phyloP scores from a whole-genome alignment of 2,888 invertebrate genomes.

The Pardosa pseudoannulata region DNA sequence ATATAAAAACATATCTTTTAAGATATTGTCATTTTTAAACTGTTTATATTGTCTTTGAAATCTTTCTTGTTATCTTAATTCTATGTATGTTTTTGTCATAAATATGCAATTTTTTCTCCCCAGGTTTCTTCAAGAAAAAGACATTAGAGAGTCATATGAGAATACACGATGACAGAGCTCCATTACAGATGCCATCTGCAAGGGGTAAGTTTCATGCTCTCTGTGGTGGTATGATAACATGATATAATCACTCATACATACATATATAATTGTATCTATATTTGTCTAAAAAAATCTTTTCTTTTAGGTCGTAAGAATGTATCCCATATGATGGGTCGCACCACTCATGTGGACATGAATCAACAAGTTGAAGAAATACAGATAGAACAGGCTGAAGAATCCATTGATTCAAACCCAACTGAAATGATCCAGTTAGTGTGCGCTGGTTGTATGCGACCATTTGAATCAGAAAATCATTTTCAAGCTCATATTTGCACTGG shows the following conservation, averaged over 20 bases:
- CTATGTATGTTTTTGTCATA: too few species aligned
- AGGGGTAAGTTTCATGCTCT: slow-evolving; percentile 30
- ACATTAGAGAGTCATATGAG: slow-evolving; percentile 71
- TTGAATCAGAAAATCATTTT: slow-evolving; percentile 73
- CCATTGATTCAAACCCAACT: slow-evolving; percentile 57
- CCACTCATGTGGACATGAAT: slow-evolving; percentile 42
- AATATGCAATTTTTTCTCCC: too few species aligned
- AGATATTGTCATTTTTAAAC: too few species aligned
- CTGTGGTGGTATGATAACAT: too few species aligned
- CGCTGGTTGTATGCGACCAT: slow-evolving; percentile 70
- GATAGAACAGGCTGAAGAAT: slow-evolving; percentile 68
- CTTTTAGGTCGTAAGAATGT: slow-evolving; percentile 44
- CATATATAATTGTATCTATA: not conserved
- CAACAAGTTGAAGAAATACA: slow-evolving; percentile 68
- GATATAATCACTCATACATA: too few species aligned
- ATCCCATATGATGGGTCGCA: slow-evolving; percentile 42
- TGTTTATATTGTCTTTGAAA: too few species aligned
- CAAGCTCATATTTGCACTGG: slow-evolving; percentile 70
- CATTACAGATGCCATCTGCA: slow-evolving; percentile 41
- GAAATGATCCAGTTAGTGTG: slow-evolving; percentile 71
- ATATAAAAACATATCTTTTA: too few species aligned
- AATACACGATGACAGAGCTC: slow-evolving; percentile 68
- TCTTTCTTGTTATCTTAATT: too few species aligned
- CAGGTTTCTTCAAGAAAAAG: slow-evolving; percentile 73
- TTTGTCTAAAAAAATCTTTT: not conserved